Conservation (phyloP, 2,113 vertebrate genomes). For the Dipodomys ordii region DNA sequence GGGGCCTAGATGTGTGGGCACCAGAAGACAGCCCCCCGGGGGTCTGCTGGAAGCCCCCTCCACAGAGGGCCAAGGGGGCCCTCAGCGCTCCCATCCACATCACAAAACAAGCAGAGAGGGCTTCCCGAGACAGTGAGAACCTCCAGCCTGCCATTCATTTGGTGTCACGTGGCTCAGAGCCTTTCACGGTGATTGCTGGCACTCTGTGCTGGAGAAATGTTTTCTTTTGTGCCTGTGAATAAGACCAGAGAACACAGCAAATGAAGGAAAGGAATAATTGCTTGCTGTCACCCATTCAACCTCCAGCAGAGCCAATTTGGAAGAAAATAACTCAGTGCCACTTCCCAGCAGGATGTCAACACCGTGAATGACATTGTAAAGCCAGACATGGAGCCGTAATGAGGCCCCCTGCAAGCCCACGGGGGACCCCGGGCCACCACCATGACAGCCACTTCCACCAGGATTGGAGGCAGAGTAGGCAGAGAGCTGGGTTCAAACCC, state of each 20-base stretch:
- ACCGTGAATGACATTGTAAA: neutral
- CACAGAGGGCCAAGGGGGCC: neutral
- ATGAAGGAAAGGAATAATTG: constrained; percentile 37
- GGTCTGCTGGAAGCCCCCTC: neutral
- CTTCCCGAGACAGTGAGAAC: neutral
- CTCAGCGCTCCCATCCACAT: neutral
- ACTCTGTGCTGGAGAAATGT: neutral
- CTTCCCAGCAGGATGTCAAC: constrained; percentile 28
- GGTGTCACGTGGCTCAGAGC: fast-evolving
- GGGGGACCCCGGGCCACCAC: fast-evolving
- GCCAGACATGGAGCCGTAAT: neutral
- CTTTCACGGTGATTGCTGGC: neutral
- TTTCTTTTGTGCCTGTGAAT: constrained; percentile 58
- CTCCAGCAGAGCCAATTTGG: constrained; percentile 12
- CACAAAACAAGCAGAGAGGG: fast-evolving
- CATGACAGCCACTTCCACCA: fast-evolving
- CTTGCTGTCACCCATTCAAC: constrained; percentile 50
- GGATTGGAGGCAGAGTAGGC: no score
- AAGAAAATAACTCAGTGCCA: constrained; percentile 50
- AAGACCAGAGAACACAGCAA: constrained; percentile 17
- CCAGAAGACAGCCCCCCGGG: neutral
- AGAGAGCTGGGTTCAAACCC: neutral
- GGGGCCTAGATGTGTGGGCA: neutral
- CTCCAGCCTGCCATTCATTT: neutral
- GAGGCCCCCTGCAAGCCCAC: fast-evolving